phyloP scores from a whole-genome alignment of 2,888 invertebrate genomes.

The Orthosia gothica region DNA sequence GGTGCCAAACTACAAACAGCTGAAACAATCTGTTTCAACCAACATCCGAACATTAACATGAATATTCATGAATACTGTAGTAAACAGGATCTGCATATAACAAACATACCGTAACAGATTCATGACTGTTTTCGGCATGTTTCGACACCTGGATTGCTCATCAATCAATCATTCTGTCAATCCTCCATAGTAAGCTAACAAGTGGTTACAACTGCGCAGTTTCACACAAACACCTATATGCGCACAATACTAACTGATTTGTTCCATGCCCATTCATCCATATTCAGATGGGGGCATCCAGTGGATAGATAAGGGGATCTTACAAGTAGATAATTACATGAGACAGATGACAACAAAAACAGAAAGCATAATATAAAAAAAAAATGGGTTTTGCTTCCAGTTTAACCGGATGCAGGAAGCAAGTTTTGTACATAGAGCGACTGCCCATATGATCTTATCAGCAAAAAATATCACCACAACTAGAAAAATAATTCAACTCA shows the following conservation, averaged over 20 bases:
- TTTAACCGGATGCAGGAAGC: no score
- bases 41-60: conserved; percentile 6
- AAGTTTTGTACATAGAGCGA: no score
- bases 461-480: no score
- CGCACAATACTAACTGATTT: conserved; percentile 46
- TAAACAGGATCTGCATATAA: conserved; percentile 41
- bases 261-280: conserved; percentile 40
- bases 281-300: conserved; percentile 24
- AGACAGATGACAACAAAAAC: conserved; percentile 1
- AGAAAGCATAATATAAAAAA: conserved; percentile 1
- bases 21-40: conserved; percentile 32
- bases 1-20: conserved; percentile 7
- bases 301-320: conserved; percentile 13
- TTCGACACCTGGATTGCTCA: conserved; percentile 33
- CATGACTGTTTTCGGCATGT: conserved; percentile 45
- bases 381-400: no score
- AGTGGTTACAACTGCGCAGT: conserved; percentile 62
- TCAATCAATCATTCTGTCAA: conserved; percentile 63
- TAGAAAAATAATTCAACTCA: background rate
- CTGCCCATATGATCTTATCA: no score
- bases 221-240: conserved; percentile 20
- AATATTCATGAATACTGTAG: conserved; percentile 34
- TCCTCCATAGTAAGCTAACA: conserved; percentile 20
- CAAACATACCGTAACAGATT: conserved; percentile 21
- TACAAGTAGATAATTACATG: conserved; percentile 8